Percentiles rank a stretch among this genome's conserved stretches.
Conservation (phyloP, 1,140 invertebrate genomes). For the Campoletis sonorensis region DNA sequence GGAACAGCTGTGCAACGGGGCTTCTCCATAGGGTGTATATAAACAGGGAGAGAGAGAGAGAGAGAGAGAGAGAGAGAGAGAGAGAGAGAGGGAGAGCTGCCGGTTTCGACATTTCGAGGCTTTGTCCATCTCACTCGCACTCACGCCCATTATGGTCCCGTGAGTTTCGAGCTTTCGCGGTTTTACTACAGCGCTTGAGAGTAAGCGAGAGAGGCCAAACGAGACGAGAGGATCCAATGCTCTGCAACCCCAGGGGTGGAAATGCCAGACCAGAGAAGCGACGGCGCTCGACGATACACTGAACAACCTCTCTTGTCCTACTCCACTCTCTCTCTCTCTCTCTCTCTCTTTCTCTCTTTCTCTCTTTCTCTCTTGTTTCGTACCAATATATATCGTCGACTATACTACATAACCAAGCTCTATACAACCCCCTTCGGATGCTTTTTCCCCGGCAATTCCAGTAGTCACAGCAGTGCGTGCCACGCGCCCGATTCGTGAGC, state of each 20-base stretch:
- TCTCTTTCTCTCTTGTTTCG: conserved; percentile 40
- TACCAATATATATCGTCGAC: conserved; percentile 10
- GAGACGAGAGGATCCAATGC: conserved; percentile 47
- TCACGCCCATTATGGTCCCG: conserved; percentile 26
- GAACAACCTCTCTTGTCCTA: conserved; percentile 60
- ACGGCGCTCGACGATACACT: conserved; percentile 71
- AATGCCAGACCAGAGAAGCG: conserved; percentile 61
- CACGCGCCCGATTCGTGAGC: conserved; percentile 64
- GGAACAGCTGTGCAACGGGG: conserved; percentile 52
- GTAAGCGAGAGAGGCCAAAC: conserved; percentile 28
- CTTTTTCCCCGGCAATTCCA: conserved; percentile 36
- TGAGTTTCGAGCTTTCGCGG: conserved; percentile 67
- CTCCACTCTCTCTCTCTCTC: conserved; percentile 54
- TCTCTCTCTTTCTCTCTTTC: conserved; percentile 38
- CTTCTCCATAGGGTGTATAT: conserved; percentile 52
- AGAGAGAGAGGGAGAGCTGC: conserved; percentile 34
- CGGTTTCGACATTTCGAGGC: conserved; percentile 63
- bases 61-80: too few species aligned
- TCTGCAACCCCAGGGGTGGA: conserved; percentile 52
- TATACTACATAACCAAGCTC: conserved; percentile 30
- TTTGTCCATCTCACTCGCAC: conserved; percentile 30
- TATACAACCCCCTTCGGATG: conserved; percentile 34
- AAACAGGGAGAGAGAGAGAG: conserved; percentile 16
- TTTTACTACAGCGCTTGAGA: conserved; percentile 59
- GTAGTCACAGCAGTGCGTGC: conserved; percentile 63